A percentile compares a stretch with the other conserved stretches of the same genome.
These are phyloP conservation scores for Squalus acanthias DNA, from an alignment of 2,797 vertebrate species.

Conservation along the genomic window DNA sequence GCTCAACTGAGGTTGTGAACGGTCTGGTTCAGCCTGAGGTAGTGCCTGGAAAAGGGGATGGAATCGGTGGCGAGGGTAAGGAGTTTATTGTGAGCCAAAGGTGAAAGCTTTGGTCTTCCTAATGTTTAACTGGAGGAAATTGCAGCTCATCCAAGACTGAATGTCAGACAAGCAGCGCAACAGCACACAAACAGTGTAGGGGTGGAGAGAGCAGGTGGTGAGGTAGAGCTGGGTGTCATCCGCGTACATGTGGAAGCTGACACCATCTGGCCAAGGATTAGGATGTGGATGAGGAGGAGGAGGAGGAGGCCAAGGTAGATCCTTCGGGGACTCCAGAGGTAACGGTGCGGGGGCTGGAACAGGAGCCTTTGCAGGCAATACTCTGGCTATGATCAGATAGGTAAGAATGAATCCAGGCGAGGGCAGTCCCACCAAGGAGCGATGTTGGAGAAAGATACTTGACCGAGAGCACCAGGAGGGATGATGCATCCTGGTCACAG, in stretches of 20 bases:
- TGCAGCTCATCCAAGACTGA: not conserved
- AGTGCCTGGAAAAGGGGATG: not conserved
- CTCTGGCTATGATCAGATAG: not conserved
- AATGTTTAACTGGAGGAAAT: not conserved
- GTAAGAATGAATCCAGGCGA: not conserved
- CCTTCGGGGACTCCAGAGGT: not conserved
- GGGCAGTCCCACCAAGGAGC: not conserved
- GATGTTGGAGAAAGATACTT: not conserved
- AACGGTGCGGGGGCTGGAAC: not conserved
- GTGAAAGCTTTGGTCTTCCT: not conserved
- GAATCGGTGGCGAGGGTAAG: not conserved
- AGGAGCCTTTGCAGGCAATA: not conserved
- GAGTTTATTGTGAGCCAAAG: not conserved
- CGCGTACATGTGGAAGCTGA: no score
- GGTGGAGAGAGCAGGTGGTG: no score
- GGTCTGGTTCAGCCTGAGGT: not conserved
- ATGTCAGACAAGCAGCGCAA: no score
- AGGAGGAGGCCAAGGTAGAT: not conserved
- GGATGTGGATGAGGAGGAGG: not conserved
- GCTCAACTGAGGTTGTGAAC: not conserved
- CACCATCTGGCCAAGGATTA: not conserved
- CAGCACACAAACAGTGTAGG: no score
- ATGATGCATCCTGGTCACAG: not conserved
- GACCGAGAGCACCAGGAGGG: not conserved
- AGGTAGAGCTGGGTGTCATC: no score